Evolutionary conservation across 2,888 invertebrate species (phyloP).

Genomic region (Drosophila anomelani): DNA sequence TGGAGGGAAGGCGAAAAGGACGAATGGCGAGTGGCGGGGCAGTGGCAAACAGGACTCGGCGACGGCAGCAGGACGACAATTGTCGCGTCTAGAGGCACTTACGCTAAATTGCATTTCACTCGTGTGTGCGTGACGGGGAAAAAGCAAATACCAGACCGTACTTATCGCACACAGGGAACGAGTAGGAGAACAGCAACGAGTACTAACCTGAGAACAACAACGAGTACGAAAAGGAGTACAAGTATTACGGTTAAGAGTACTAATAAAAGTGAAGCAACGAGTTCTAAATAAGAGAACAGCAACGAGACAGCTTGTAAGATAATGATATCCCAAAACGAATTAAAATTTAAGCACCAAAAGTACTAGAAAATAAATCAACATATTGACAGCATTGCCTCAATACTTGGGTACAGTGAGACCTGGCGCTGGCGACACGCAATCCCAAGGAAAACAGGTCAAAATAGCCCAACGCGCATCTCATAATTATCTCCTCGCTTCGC

Average conservation of each 20-base stretch:
- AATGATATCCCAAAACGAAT: background rate
- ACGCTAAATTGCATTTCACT: slow-evolving; percentile 76
- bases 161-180: slow-evolving; percentile 1
- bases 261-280: background rate
- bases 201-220: background rate
- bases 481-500: slow-evolving; percentile 78
- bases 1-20: background rate
- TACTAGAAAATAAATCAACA: background rate
- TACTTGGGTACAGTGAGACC: slow-evolving; percentile 10
- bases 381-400: background rate
- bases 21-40: background rate
- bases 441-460: slow-evolving; percentile 39
- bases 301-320: background rate
- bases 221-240: background rate
- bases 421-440: slow-evolving; percentile 20
- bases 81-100: slow-evolving; percentile 76
- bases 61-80: slow-evolving; percentile 61
- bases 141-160: slow-evolving; percentile 40
- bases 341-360: background rate
- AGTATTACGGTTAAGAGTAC: background rate
- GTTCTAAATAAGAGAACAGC: background rate
- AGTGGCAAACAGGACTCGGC: background rate
- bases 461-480: slow-evolving; percentile 74
- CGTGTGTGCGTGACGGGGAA: slow-evolving; percentile 35
- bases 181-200: background rate